Base-by-base conservation (phyloP, 2,888 invertebrate species). In the Drosophila engyochracea region DNA sequence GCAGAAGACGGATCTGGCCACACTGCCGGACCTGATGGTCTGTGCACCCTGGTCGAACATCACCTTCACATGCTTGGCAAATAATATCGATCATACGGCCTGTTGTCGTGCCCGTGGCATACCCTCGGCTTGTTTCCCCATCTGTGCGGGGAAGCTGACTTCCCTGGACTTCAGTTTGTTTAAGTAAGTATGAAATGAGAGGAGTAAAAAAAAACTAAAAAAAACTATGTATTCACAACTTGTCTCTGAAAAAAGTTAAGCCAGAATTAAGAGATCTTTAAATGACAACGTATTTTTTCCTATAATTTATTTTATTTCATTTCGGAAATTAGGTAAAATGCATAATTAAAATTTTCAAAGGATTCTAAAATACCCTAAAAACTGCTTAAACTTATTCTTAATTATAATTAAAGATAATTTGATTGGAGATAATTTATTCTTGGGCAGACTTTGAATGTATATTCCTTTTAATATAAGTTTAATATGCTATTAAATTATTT, bases 11-110 rank as follows among this genome's bases (percentile, higher is more conserved):
- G 93, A 93, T 67, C 89, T 93, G 79, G 93, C 94, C 3, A 92
- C 92, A 31, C 78, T 94, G 71, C 96, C 97, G 53, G 97, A 97
- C 92, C 94, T 97, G 91, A 97, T 97, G 97, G 97, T 97, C 51
- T 97, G 97, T 93, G 97, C 97, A 0, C 97, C 97, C 0, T 97
- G 97, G 97, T 97, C 97, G 0, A 95, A 96, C 5, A 95, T 96
- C 35, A 97, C 97, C 1, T 97, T 97, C 92, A 95, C 95, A 14
- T 97, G 97, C 88, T 94, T 97, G 70, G 96, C 97, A 52, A 97
- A 97, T 81, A 96, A 96, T 1, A 95, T 96, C 89, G 97, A 97
- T 94, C 97, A 97, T 92, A 96, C 97, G 0, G 96, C 96, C 0
- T 97, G 97, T 93, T 97, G 97, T 91, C 94, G 95, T 33, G 95